phyloP scores from a whole-genome alignment of 1,140 invertebrate genomes.

The Platyscapa corneri region DNA sequence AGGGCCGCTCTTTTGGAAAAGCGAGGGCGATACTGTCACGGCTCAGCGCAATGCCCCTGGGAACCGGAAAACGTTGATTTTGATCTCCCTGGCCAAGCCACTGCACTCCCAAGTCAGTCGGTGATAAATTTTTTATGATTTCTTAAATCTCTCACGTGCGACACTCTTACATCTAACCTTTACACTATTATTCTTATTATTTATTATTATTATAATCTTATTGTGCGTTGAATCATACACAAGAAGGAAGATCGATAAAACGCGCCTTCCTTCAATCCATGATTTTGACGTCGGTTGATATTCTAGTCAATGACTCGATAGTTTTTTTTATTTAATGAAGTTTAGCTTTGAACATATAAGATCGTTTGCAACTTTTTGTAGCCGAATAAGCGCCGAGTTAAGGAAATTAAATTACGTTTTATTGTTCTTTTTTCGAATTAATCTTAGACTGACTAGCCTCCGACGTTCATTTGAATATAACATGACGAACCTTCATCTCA shows the following conservation, averaged over 20 bases:
- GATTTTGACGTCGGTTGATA: background rate
- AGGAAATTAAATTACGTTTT: background rate
- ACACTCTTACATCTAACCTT: background rate
- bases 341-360: background rate
- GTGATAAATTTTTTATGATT: slow-evolving; percentile 27
- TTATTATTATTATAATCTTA: background rate
- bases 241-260: background rate
- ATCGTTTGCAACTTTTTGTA: background rate
- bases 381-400: background rate
- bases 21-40: slow-evolving; percentile 39
- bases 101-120: background rate
- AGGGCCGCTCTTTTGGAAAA: slow-evolving; percentile 20
- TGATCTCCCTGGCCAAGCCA: slow-evolving; percentile 2
- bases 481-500: no score
- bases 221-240: background rate
- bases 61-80: slow-evolving; percentile 45
- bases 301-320: no score
- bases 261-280: background rate
- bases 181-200: background rate
- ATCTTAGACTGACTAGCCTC: background rate
- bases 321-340: background rate
- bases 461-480: background rate
- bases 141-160: background rate
- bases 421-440: background rate
- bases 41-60: slow-evolving; percentile 17